These are phyloP conservation scores for Siniperca scherzeri DNA, from an alignment of 2,797 vertebrate genomes.

Conservation along the genomic window DNA sequence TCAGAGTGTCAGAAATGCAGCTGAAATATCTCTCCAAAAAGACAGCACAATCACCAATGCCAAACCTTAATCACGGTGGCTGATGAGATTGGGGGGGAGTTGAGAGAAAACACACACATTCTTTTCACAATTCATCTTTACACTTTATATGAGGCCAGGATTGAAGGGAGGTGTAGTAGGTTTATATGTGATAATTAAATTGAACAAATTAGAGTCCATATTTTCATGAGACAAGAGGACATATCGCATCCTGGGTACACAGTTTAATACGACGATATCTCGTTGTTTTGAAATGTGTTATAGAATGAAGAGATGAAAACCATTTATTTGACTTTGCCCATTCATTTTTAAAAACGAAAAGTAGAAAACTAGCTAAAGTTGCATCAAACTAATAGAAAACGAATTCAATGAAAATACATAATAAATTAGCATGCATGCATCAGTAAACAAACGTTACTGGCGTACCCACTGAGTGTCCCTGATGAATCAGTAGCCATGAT, in stretches of 20 bases:
- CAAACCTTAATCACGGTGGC: slow-evolving; percentile 87
- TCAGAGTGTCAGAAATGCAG: slow-evolving; percentile 96
- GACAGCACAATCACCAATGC: slow-evolving; percentile 89
- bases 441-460: slow-evolving; percentile 35
- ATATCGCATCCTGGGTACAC: neutral
- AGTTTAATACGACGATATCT: neutral
- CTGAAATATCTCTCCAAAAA: slow-evolving; percentile 99
- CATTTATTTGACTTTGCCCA: neutral
- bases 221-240: slow-evolving; percentile 39
- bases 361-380: neutral
- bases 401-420: slow-evolving; percentile 5
- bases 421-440: slow-evolving; percentile 24
- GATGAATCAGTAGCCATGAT: slow-evolving; percentile 38
- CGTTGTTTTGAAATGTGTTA: slow-evolving; percentile 8
- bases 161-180: slow-evolving; percentile 63
- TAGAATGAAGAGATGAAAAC: slow-evolving; percentile 3
- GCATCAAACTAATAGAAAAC: slow-evolving; percentile 1
- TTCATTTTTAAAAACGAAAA: neutral
- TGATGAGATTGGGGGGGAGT: slow-evolving; percentile 82
- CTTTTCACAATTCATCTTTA: slow-evolving; percentile 83
- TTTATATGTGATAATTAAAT: slow-evolving; percentile 73
- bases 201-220: slow-evolving; percentile 60
- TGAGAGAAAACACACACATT: slow-evolving; percentile 78
- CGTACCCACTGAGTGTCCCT: slow-evolving; percentile 3
- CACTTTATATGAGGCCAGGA: slow-evolving; percentile 73